Evolutionary conservation across 2,888 invertebrate species (phyloP), one percentile per base, ranked within the genome.

Genomic region (Ornithoptera alexandrae): DNA sequence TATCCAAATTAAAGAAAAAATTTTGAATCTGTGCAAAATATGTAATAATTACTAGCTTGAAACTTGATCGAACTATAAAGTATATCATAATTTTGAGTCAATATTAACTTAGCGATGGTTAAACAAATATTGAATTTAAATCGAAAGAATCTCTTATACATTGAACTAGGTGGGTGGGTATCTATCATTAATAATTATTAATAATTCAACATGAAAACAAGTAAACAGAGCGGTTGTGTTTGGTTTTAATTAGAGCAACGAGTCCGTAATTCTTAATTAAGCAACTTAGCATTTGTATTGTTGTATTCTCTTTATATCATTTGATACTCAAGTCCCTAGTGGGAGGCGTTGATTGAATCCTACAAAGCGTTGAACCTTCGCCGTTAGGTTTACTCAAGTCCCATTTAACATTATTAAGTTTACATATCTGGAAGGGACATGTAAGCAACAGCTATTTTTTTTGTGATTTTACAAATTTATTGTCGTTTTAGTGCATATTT

Each of bases 331-430:
- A 74, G 67, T 71, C 72, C 70, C 72, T 67, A 65, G 68, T 66
- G 73, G 69, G 68, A 74, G 71, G 74, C 74, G 74, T 74, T 76
- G 81, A 82, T 84, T 81, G 79, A 79, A 79, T 79, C 74, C 75
- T 75, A 78, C 77, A 82, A 80, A 81, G 79, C 76, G 76, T 74
- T 76, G 70, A 74, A 78, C 77, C 80, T 77, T 76, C 75, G 64
- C 72, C 76, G 74, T 74, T 69, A 67, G 84, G 78, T 82, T 82
- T 81, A 75, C 78, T 73, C 72, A 70, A 72, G 75, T 72, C 76
- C 79, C 80, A 78, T 79, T 50, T 30, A 66, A 50, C 50, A 20
- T 50, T 57, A 39, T 58, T 46, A 39, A 62, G 58, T 30, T 36
- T 30, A 17, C 36, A 20, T 17, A 24, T 2, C 59, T 63, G 50